phyloP scores from a whole-genome alignment of 2,888 invertebrate species.

The Morpho deidamia region DNA sequence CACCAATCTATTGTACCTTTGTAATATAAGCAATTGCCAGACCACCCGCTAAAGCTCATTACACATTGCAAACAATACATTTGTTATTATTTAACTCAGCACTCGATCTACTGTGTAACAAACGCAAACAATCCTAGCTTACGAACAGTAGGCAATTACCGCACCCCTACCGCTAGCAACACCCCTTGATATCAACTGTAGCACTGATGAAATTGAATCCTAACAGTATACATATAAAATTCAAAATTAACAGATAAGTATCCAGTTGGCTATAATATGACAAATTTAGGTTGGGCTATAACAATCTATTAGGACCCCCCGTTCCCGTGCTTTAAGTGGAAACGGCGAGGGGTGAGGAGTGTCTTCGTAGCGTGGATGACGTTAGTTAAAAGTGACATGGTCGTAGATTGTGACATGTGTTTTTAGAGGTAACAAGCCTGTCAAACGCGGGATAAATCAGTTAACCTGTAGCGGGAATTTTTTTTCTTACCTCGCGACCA shows the following conservation, averaged over 20 bases:
- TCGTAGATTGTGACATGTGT: conserved; percentile 49
- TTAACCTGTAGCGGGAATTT: conserved; percentile 13
- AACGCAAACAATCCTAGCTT: conserved; percentile 54
- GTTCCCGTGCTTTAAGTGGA: conserved; percentile 22
- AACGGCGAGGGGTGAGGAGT: conserved; percentile 25
- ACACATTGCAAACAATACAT: conserved; percentile 53
- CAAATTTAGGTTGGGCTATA: conserved; percentile 42
- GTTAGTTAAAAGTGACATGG: conserved; percentile 37
- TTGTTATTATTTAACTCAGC: conserved; percentile 60
- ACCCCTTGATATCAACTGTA: conserved; percentile 36
- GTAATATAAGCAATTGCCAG: conserved; percentile 41
- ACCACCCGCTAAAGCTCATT: conserved; percentile 48
- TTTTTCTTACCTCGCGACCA: not conserved
- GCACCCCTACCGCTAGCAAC: conserved; percentile 46
- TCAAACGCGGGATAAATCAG: conserved; percentile 37
- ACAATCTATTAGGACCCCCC: conserved; percentile 29
- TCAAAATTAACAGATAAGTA: conserved; percentile 12
- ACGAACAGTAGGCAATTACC: conserved; percentile 59
- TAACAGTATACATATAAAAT: conserved; percentile 19
- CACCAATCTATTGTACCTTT: conserved; percentile 20
- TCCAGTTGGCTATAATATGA: conserved; percentile 18
- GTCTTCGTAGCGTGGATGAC: conserved; percentile 34
- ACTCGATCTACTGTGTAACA: conserved; percentile 41
- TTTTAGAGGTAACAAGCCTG: conserved; percentile 42
- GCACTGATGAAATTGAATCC: conserved; percentile 24